phyloP scores from a whole-genome alignment of 2,797 vertebrate genomes.

The Sarcoramphus papa region DNA sequence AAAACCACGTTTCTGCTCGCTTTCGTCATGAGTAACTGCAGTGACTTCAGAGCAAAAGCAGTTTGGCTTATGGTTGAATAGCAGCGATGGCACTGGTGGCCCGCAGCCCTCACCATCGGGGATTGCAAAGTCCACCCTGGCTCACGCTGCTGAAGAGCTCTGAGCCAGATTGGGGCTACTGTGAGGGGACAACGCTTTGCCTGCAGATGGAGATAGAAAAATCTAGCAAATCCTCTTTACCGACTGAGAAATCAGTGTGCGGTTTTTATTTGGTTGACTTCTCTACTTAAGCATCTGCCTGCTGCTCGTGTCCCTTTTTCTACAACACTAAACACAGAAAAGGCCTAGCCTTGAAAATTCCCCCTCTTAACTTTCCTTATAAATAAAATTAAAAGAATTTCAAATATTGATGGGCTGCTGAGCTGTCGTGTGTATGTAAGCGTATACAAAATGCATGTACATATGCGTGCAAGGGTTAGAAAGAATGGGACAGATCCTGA shows the following conservation, averaged over 20 bases:
- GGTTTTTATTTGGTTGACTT: background rate
- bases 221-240: background rate
- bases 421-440: background rate
- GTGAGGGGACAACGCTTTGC: background rate
- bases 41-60: background rate
- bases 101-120: fast-evolving
- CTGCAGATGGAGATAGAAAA: background rate
- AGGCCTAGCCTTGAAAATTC: background rate
- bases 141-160: background rate
- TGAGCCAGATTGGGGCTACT: background rate
- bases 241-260: fast-evolving
- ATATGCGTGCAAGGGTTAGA: background rate
- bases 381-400: background rate
- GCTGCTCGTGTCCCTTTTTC: background rate
- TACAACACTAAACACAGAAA: background rate
- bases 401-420: background rate
- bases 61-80: background rate
- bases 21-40: background rate
- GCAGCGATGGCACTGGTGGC: background rate
- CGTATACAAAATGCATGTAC: background rate
- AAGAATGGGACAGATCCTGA: background rate
- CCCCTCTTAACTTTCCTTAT: background rate
- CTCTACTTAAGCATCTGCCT: background rate
- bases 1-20: background rate
- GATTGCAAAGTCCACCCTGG: background rate